These are phyloP conservation scores for Balearica regulorum DNA, from an alignment of 2,797 vertebrate species.

Conservation along the genomic window DNA sequence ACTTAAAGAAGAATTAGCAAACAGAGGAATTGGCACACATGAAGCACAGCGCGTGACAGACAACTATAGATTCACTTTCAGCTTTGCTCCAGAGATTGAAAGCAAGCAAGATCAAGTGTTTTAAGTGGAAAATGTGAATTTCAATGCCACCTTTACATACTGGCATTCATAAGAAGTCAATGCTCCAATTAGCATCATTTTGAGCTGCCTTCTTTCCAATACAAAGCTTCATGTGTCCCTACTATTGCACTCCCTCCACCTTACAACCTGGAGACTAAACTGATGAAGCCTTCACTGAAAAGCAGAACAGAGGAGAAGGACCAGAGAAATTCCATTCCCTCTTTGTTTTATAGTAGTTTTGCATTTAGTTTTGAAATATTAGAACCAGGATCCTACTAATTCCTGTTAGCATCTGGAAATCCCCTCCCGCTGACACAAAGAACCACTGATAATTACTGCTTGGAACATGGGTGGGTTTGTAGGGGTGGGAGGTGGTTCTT, in stretches of 20 bases:
- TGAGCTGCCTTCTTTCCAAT: not conserved
- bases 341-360: not conserved
- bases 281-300: not conserved
- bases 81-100: not conserved
- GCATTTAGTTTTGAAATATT: not conserved
- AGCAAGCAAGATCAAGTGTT: not conserved
- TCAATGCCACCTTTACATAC: not conserved
- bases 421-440: not conserved
- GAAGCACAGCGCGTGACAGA: not conserved
- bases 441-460: not conserved
- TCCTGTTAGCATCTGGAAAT: not conserved
- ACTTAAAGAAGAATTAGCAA: slow-evolving; percentile 20
- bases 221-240: not conserved
- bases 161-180: not conserved
- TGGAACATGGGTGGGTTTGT: not conserved
- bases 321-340: not conserved
- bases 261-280: not conserved
- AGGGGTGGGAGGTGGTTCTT: not conserved
- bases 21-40: not conserved
- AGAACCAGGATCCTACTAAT: not conserved
- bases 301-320: not conserved
- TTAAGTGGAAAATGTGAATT: not conserved
- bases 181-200: not conserved
- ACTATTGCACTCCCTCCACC: not conserved
- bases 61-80: not conserved